Base-by-base conservation (phyloP, 1,140 invertebrate species). In the Macrostomum lignano region DNA sequence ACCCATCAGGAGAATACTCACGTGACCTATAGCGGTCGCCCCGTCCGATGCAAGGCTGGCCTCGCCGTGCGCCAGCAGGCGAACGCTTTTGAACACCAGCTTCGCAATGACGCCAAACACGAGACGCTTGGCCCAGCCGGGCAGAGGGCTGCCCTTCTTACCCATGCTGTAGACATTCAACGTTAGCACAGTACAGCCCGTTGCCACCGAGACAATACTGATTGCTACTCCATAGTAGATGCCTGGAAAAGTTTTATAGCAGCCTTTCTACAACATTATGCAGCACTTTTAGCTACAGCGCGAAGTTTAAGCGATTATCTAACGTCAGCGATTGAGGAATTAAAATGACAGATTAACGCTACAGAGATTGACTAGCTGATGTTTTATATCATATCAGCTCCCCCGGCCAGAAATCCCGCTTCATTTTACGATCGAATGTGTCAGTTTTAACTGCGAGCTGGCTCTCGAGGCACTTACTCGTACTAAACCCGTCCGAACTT, bases 211-310 rank as follows among this genome's bases (percentile, higher is more conserved):
- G 9, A 82, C 76, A 35, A 82, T 65, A 44, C 74, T 78, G 40
- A 82, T 82, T 43, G 75, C 78, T 1, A 77, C 73, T 14, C 76
- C 76, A 45, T 82, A 84, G 51, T 82, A 82, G 36, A 81, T 58
- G 58, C 74, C 75, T 78, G 44, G 14, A 43, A 42, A 17, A 31
- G 17, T n/a, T n/a, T n/a, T n/a, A n/a, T n/a, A n/a, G n/a, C n/a
- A n/a, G n/a, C n/a, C n/a, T n/a, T n/a, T n/a, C n/a, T n/a, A n/a
- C n/a, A n/a, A n/a, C n/a, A n/a, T n/a, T n/a, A n/a, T n/a, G n/a
- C n/a, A n/a, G n/a, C n/a, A n/a, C n/a, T n/a, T n/a, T n/a, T n/a
- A n/a, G n/a, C n/a, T n/a, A n/a, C n/a, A n/a, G n/a, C n/a, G n/a
- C n/a, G n/a, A n/a, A n/a, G n/a, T n/a, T n/a, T n/a, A n/a, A n/a